A percentile compares a stretch with the other conserved stretches of the same genome.
These are phyloP conservation scores for Subacronicta megacephala DNA, from an alignment of 2,888 invertebrate genomes.

Conservation along the genomic window DNA sequence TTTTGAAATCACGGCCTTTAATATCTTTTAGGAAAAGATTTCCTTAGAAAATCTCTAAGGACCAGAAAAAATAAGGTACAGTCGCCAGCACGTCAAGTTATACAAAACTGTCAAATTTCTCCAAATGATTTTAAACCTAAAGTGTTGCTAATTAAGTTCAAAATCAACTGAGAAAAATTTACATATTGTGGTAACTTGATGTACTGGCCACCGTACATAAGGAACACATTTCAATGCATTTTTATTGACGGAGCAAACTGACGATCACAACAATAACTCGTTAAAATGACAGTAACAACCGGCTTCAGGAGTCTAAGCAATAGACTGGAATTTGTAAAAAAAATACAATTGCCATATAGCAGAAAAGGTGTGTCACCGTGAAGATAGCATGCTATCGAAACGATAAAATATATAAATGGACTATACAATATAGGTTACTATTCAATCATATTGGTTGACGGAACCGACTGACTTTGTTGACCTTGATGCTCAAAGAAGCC, in stretches of 20 bases:
- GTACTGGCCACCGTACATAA: too few species aligned
- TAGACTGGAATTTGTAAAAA: neutral
- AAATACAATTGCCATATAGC: neutral
- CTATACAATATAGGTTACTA: neutral
- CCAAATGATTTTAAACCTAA: too few species aligned
- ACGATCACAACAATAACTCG: constrained; percentile 27
- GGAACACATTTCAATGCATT: too few species aligned
- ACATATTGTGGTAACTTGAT: too few species aligned
- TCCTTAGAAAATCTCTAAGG: neutral
- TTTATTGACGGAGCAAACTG: neutral
- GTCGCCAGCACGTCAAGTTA: too few species aligned
- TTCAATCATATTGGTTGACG: constrained; percentile 4
- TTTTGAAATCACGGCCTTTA: too few species aligned
- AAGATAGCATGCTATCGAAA: neutral
- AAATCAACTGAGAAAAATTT: too few species aligned
- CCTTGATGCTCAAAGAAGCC: constrained; percentile 41
- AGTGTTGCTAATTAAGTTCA: too few species aligned
- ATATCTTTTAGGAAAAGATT: too few species aligned
- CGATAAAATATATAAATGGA: constrained; percentile 4
- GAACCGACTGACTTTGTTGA: constrained; percentile 21
- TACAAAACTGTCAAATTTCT: too few species aligned
- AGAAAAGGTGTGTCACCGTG: neutral
- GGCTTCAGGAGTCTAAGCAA: constrained; percentile 1
- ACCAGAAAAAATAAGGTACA: neutral
- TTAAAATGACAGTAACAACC: constrained; percentile 19